These are phyloP conservation scores for Patagioenas fasciata DNA, from an alignment of 2,113 vertebrate genomes.

Conservation along the genomic window DNA sequence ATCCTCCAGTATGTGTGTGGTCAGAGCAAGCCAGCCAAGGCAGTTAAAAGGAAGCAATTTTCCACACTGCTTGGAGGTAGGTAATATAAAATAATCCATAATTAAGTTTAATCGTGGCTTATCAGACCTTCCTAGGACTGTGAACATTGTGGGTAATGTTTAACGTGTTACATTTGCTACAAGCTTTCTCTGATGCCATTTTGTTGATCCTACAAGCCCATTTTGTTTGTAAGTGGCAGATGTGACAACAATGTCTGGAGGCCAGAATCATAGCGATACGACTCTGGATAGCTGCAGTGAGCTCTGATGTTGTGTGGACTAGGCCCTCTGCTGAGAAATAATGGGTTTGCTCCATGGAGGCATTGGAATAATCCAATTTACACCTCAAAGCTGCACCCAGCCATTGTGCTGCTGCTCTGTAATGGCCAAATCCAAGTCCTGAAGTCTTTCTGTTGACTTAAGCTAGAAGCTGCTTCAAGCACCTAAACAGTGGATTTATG, in stretches of 20 bases:
- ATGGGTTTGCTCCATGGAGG: neutral
- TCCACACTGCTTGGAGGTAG: constrained; percentile 62
- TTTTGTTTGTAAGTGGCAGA: constrained; percentile 8
- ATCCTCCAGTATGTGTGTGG: constrained; percentile 32
- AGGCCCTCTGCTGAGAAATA: neutral
- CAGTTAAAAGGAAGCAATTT: constrained; percentile 72
- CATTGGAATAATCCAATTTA: neutral
- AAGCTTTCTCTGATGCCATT: constrained; percentile 9
- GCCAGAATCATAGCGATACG: rapidly evolving
- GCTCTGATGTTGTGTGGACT: neutral
- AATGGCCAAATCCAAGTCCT: neutral
- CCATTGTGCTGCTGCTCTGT: neutral
- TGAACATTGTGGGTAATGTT: constrained; percentile 37
- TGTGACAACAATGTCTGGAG: neutral
- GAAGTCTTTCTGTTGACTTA: neutral
- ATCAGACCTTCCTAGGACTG: constrained; percentile 53
- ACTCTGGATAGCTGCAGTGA: neutral
- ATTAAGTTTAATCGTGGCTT: constrained; percentile 63
- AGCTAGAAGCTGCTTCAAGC: neutral
- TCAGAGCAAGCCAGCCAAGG: constrained; percentile 48
- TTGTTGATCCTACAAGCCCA: neutral
- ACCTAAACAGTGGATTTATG: neutral
- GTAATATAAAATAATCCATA: constrained; percentile 69
- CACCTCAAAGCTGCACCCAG: neutral
- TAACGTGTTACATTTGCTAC: neutral